Evolutionary conservation across 2,797 vertebrate species (phyloP).

Genomic region (Coendou prehensilis): DNA sequence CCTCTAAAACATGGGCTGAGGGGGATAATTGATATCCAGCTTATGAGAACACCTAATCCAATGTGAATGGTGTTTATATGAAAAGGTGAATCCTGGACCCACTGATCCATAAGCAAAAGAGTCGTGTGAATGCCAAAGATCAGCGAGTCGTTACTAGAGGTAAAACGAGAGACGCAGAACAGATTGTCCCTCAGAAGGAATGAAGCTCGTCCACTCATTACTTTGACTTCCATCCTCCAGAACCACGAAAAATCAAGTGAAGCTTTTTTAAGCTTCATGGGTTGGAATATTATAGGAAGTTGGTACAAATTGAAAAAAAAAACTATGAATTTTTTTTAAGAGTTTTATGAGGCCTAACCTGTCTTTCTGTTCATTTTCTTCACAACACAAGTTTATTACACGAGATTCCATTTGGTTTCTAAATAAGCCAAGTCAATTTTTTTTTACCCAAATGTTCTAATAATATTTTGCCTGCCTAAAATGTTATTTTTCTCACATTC

Average conservation of each 20-base stretch:
- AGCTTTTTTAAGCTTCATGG: neutral
- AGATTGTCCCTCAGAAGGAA: neutral
- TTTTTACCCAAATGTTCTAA: neutral
- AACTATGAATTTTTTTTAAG: neutral
- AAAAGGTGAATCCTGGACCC: neutral
- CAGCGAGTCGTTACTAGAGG: neutral
- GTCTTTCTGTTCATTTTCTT: neutral
- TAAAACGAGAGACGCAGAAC: neutral
- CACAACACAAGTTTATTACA: neutral
- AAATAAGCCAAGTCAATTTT: neutral
- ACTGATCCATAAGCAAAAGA: neutral
- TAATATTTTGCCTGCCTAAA: neutral
- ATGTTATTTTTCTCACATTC: neutral
- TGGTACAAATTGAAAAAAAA: neutral
- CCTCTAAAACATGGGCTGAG: neutral
- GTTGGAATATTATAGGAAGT: neutral
- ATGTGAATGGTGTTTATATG: neutral
- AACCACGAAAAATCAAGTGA: neutral
- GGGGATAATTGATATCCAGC: too few species aligned
- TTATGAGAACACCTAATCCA: neutral
- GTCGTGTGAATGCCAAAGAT: too few species aligned
- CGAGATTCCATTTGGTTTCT: neutral
- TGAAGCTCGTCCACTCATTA: neutral
- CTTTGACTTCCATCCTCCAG: neutral
- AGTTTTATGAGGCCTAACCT: neutral